Evolutionary conservation across 2,113 vertebrate species (phyloP), one percentile per base, ranked within the genome.

Genomic region (Nymphicus hollandicus): DNA sequence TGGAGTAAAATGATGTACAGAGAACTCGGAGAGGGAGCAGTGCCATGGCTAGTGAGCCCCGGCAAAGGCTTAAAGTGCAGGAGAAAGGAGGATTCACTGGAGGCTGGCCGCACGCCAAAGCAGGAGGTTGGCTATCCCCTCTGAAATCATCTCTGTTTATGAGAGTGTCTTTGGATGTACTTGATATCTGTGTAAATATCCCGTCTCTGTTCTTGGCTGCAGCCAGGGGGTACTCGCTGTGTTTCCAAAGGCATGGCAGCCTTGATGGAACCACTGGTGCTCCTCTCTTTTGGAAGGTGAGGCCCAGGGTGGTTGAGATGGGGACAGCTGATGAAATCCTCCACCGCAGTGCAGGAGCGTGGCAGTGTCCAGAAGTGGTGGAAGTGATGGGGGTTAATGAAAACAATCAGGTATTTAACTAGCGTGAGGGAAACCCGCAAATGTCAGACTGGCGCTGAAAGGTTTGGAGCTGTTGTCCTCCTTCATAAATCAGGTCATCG

Each of bases 11-110:
- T 1, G 2, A 27, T 0, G 2, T n/a, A 20, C 4, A 17, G 70
- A 65, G 33, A 61, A 9, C 24, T 39, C 1, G 0, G 39, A 47
- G 60, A 0, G 3, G 56, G 64, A 53, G 46, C 46, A 43, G 39
- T 1, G 0, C 11, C 1, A 2, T 73, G 52, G 29, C 22, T 2
- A 2, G 56, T 0, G 6, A 72, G 65, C 65, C 28, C 65, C 1
- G 1, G 33, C 1, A 1, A 76, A 70, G 58, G 33, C 33, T 35
- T 22, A n/a, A 33, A 24, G 33, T 35, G 56, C 56, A 58, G 56
- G 60, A 73, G 50, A 44, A 63, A 35, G 12, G 18, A 25, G 7
- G 7, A 22, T 2, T 55, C 53, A 17, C 25, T 37, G 37, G 29
- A 63, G 19, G 28, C 31, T 89, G 68, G 74, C 28, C 19, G 5